phyloP scores from a whole-genome alignment of 1,140 invertebrate genomes.

The Hirudo medicinalis region DNA sequence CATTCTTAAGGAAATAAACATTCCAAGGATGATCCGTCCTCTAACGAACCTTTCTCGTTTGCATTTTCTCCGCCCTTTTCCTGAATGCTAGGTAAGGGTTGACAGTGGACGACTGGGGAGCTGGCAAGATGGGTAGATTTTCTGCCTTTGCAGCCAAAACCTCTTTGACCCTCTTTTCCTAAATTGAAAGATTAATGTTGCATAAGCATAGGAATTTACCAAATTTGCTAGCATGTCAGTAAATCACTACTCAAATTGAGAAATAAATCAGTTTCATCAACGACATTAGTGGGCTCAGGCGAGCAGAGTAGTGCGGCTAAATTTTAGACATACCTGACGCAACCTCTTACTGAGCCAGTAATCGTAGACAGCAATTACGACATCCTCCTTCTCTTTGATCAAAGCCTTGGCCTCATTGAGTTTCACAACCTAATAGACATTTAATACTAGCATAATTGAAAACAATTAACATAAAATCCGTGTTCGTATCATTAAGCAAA shows the following conservation, averaged over 20 bases:
- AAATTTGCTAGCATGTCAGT: too few relatives aligned
- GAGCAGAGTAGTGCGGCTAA: background rate
- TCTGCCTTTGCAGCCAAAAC: background rate
- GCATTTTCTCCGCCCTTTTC: constrained; percentile 94
- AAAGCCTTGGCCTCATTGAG: constrained; percentile 85
- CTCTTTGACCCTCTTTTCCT: background rate
- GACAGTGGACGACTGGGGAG: constrained; percentile 36
- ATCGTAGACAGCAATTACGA: constrained; percentile 87
- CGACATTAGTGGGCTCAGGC: too few relatives aligned
- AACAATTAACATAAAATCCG: too few relatives aligned
- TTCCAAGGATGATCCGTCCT: background rate
- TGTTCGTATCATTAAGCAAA: too few relatives aligned
- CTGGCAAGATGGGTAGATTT: background rate
- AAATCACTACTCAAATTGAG: too few relatives aligned
- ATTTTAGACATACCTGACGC: constrained; percentile 51
- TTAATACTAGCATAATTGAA: too few relatives aligned
- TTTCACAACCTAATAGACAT: constrained; percentile 55
- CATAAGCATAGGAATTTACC: too few relatives aligned
- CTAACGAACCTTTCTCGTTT: constrained; percentile 68
- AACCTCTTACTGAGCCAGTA: constrained; percentile 97
- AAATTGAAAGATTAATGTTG: too few relatives aligned
- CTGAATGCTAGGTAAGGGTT: constrained; percentile 96
- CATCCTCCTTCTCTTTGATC: constrained; percentile 82
- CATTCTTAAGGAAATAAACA: background rate
- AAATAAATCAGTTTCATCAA: too few relatives aligned